A percentile compares a stretch with the other conserved stretches of the same genome.
Conservation (phyloP, 2,113 vertebrate genomes). For the Nothoprocta pentlandii region DNA sequence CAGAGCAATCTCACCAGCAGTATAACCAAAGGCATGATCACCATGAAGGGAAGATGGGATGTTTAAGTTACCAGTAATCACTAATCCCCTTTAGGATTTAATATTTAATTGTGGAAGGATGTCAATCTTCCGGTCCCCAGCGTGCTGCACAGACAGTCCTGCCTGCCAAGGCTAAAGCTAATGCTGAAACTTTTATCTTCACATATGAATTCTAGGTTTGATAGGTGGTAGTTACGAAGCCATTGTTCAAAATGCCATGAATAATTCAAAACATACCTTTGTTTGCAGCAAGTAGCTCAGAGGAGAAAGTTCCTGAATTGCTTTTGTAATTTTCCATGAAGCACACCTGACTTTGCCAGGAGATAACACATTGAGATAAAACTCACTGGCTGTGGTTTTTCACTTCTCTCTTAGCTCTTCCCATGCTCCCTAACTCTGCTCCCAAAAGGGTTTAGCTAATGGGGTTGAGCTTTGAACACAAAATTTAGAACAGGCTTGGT, state of each 20-base stretch:
- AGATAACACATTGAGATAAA: background rate
- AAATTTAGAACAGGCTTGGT: background rate
- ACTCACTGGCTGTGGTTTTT: background rate
- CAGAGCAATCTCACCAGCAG: background rate
- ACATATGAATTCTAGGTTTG: conserved; percentile 22
- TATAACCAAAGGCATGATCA: background rate
- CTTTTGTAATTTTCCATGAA: conserved; percentile 32
- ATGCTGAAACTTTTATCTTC: background rate
- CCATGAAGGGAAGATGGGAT: background rate
- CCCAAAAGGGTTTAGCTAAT: background rate
- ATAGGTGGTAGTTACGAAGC: conserved; percentile 24
- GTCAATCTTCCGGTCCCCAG: accelerated
- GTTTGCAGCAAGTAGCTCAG: conserved; percentile 3
- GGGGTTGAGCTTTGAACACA: background rate
- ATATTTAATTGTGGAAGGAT: background rate
- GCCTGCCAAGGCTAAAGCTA: background rate
- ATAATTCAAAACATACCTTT: conserved; percentile 52
- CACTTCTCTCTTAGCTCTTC: background rate
- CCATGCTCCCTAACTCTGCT: background rate
- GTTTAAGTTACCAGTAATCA: background rate
- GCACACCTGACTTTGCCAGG: conserved; percentile 16
- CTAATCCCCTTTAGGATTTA: background rate
- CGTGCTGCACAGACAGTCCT: background rate
- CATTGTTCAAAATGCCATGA: conserved; percentile 3
- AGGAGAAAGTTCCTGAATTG: background rate